phyloP scores from a whole-genome alignment of 2,113 vertebrate genomes.

The Xenus cinereus region DNA sequence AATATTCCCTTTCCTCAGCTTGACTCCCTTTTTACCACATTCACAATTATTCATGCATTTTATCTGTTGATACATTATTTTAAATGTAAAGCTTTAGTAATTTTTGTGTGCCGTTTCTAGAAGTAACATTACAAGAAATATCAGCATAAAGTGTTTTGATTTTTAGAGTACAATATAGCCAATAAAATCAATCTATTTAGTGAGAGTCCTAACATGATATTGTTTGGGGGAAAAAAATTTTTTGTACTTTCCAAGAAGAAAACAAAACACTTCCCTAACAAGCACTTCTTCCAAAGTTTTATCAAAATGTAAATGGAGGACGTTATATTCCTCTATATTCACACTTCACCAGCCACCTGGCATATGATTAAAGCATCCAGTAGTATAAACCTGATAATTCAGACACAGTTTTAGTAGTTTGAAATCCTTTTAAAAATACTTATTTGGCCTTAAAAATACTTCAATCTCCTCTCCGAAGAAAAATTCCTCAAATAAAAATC shows the following conservation, averaged over 20 bases:
- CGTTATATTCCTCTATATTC: neutral
- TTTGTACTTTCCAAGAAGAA: neutral
- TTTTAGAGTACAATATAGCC: neutral
- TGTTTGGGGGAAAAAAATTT: rapidly evolving
- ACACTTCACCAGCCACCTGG: neutral
- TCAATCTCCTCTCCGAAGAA: neutral
- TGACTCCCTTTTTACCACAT: neutral
- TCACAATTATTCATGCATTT: slow-evolving; percentile 19
- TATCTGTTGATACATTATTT: neutral
- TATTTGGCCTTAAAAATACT: neutral
- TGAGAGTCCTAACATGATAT: neutral
- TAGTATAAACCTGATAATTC: neutral
- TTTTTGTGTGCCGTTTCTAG: neutral
- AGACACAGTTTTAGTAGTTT: neutral
- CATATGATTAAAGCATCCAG: neutral
- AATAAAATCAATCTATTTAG: neutral
- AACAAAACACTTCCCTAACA: neutral
- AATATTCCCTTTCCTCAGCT: neutral
- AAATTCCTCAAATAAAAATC: neutral
- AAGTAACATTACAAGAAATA: neutral
- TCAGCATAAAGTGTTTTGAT: neutral
- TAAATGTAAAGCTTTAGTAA: neutral
- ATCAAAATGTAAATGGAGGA: neutral
- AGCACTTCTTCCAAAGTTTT: neutral
- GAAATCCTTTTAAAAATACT: neutral